Evolutionary conservation across 1,140 invertebrate genomes (phyloP), one percentile per base, ranked within the genome.

Genomic region (Agrilus planipennis): DNA sequence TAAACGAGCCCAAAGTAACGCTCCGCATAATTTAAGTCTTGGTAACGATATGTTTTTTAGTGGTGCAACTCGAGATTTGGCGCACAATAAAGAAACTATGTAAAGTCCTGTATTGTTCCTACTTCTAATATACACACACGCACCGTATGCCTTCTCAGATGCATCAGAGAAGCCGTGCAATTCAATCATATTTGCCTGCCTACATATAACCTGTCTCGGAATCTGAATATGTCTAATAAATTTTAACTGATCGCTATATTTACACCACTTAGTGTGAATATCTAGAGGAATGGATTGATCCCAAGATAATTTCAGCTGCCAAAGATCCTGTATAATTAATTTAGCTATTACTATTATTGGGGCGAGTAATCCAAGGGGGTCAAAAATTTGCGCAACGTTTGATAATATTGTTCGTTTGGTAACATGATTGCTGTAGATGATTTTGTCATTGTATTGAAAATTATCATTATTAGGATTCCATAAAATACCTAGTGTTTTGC

Each of bases 41-140:
- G 54, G 52, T 22, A 41, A 23, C 1, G 39, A 31, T 2, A 16
- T 35, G 22, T 37, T 30, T 48, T 65, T 61, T n/a, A 64, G 19
- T 7, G 64, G 63, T 10, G 63, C 58, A 3, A 68, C 59, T 35
- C 47, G 53, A 4, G 56, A 54, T 50, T 65, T 67, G 1, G 59
- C 54, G 34, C 52, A 51, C 21, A 67, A 17, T 11, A 34, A 16
- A 16, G 15, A n/a, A 4, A 34, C 32, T 3, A 15, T 21, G 11
- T 4, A 47, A n/a, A 39, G 27, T 10, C 40, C 42, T 0, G 14
- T 9, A 14, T 30, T 5, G 11, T 55, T 46, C 11, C 44, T 52
- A 25, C 39, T 39, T 1, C 42, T 31, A 15, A 49, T 47, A 43
- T 57, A 60, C 4, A 57, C 14, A 19, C 45, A 42, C 7, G 44